phyloP scores from a whole-genome alignment of 2,888 invertebrate species.

The Augiades crinisus region DNA sequence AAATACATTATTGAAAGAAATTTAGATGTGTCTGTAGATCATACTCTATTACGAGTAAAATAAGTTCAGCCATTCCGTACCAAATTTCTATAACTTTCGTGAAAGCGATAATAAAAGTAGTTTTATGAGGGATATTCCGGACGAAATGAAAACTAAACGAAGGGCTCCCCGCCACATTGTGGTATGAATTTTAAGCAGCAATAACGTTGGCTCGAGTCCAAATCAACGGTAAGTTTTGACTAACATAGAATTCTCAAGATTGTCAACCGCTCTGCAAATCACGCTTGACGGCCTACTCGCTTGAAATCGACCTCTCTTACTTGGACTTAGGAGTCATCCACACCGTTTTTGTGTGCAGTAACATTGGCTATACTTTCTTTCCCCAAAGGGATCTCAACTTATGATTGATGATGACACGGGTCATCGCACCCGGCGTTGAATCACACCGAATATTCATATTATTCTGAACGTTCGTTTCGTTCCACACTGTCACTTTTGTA shows the following conservation, averaged over 20 bases:
- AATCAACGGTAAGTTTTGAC: constrained; percentile 35
- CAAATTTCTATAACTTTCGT: background rate
- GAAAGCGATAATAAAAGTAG: constrained; percentile 14
- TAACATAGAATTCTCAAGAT: constrained; percentile 36
- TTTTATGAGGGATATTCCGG: constrained; percentile 12
- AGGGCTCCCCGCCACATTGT: constrained; percentile 13
- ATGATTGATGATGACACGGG: constrained; percentile 38
- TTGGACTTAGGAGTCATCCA: constrained; percentile 19
- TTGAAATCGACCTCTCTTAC: constrained; percentile 4
- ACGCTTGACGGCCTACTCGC: background rate
- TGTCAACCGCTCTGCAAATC: constrained; percentile 4
- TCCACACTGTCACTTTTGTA: constrained; percentile 30
- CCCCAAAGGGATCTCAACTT: constrained; percentile 35
- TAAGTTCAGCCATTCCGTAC: background rate
- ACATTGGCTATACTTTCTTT: constrained; percentile 29
- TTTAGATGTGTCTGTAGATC: background rate
- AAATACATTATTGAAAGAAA: too few relatives aligned
- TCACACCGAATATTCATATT: constrained; percentile 36
- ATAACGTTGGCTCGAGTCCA: constrained; percentile 36
- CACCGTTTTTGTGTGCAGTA: background rate
- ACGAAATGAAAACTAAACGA: constrained; percentile 24
- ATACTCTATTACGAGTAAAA: background rate
- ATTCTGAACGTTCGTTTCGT: constrained; percentile 27
- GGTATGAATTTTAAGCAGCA: constrained; percentile 26
- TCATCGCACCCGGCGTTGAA: constrained; percentile 35